Evolutionary conservation across 2,113 vertebrate species (phyloP).

Genomic region (Sturnira hondurensis): DNA sequence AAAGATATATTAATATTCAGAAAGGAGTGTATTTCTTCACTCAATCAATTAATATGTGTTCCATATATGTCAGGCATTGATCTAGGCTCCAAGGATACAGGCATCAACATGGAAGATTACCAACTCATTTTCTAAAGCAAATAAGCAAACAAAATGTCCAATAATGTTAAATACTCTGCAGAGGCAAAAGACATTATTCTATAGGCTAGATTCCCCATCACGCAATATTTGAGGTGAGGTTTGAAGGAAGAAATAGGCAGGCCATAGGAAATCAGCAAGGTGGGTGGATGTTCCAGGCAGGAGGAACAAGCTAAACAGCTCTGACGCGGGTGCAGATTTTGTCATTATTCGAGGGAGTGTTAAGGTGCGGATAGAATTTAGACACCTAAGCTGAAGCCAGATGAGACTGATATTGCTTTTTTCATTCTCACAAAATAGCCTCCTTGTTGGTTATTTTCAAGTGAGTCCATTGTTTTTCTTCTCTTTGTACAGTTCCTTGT

Average conservation of each 20-base stretch:
- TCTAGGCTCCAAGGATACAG: neutral
- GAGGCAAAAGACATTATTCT: neutral
- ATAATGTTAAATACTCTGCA: neutral
- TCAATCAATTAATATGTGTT: neutral
- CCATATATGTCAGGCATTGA: neutral
- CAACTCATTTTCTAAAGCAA: neutral
- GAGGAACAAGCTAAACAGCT: neutral
- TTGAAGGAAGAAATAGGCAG: neutral
- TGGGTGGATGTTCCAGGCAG: neutral
- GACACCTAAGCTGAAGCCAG: neutral
- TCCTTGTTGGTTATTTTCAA: constrained; percentile 11
- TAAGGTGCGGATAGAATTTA: neutral
- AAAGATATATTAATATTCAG: neutral
- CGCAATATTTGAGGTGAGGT: neutral
- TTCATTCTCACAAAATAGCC: neutral
- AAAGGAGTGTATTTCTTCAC: neutral
- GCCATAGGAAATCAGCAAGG: neutral
- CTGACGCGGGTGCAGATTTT: neutral
- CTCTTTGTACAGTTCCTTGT: constrained; percentile 31
- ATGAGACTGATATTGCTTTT: neutral
- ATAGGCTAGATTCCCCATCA: neutral
- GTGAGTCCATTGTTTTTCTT: neutral
- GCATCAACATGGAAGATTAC: neutral
- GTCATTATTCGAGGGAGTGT: neutral
- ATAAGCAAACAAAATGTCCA: neutral